A percentile compares a stretch with the other conserved stretches of the same genome.
Conservation (phyloP, 2,888 invertebrate genomes). For the Lordiphosa andalusiaca region DNA sequence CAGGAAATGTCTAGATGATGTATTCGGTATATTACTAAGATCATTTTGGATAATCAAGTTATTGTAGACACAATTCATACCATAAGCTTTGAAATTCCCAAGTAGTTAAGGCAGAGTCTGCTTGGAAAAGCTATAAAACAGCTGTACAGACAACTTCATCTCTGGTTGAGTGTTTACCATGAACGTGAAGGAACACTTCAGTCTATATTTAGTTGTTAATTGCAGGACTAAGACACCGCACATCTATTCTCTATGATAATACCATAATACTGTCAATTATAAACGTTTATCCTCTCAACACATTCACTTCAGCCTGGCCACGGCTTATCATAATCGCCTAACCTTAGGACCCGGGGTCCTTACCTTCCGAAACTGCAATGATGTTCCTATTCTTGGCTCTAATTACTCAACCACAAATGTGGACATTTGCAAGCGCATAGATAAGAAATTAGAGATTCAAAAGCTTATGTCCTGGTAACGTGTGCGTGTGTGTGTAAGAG, state of each 20-base stretch:
- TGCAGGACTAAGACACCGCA: not conserved
- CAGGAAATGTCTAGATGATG: too few relatives aligned
- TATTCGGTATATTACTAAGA: too few relatives aligned
- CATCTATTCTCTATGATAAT: conserved; percentile 1
- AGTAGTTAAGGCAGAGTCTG: too few relatives aligned
- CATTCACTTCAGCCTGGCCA: conserved; percentile 1
- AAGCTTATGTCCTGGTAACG: conserved; percentile 2
- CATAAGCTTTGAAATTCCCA: too few relatives aligned
- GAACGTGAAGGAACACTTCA: too few relatives aligned
- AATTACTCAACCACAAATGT: conserved; percentile 33
- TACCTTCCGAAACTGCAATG: not conserved
- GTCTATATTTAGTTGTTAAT: too few relatives aligned
- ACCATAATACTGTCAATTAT: conserved; percentile 19
- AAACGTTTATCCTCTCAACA: conserved; percentile 11
- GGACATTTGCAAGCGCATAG: conserved; percentile 18
- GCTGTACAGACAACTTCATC: too few relatives aligned
- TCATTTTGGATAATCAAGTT: too few relatives aligned
- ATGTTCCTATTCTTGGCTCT: conserved; percentile 4
- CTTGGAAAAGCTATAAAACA: too few relatives aligned
- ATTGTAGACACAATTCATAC: too few relatives aligned
- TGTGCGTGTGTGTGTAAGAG: not conserved
- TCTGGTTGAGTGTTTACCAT: too few relatives aligned
- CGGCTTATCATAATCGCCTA: conserved; percentile 27
- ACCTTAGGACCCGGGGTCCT: conserved; percentile 5
- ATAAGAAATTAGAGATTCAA: conserved; percentile 32